Base-by-base conservation (phyloP, 2,888 invertebrate species). In the Aporophyla nigra region DNA sequence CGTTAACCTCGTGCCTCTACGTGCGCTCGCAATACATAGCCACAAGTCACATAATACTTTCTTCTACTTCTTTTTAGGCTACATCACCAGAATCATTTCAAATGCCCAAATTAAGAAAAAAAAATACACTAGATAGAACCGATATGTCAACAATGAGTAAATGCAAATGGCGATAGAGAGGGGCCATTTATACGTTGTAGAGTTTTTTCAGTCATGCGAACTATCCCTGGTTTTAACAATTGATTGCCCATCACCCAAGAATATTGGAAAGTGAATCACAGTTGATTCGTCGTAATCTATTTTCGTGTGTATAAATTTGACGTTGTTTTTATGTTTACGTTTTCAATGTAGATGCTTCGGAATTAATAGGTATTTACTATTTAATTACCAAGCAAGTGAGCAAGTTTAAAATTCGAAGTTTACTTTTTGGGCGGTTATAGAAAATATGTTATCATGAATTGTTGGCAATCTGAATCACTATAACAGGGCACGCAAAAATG, bases 1-100 rank as follows among this genome's bases (percentile, higher is more conserved):
- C 88, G 80, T 88, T 88, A 87, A 88, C 86, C 88, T 82, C 89
- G 70, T 80, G 80, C 65, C 68, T 80, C 71, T 78, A 76, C 83
- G 83, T 87, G 84, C 83, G 65, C 63, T 83, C 80, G 81, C 87
- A 78, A 83, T 77, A 85, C 79, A 80, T 76, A 84, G 76, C 75
- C 74, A 76, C 74, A 75, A 86, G 74, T 77, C 82, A 72, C 79
- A 79, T 84, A 80, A 85, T 88, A 83, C 80, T 83, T 87, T 85
- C 79, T 67, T 88, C 77, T 87, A 83, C 79, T 67, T 88, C 77
- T 71, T 72, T 81, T 67, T 74, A 75, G 43, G 74, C 72, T 67
- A 73, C 71, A 70, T 80, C 62, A 68, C 51, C 53, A 43, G 21
- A 43, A 43, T 70, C 27, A 53, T 70, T 54, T 54, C 2, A 9